Evolutionary conservation across 2,113 vertebrate species (phyloP), one percentile per base, ranked within the genome.

Genomic region (Vulpes ferrilata): DNA sequence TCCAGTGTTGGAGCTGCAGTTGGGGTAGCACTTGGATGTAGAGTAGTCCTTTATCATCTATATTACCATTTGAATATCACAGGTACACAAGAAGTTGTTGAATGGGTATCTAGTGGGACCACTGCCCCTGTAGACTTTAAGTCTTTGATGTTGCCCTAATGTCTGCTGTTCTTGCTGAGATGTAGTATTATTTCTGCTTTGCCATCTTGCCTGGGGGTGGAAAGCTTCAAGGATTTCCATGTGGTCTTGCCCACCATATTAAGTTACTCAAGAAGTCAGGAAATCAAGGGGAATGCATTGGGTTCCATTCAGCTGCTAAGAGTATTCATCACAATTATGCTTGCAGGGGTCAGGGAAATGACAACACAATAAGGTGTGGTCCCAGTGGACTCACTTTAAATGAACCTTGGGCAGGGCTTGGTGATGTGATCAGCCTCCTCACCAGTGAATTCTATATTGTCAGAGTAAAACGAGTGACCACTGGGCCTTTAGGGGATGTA

Each of bases 1-100:
- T 9, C 19, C 11, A 19, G 0, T 17, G 32, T 0, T 69, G 27
- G 15, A 19, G 0, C 5, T 43, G 4, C 48, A 38, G 12, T 1
- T 12, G 22, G 6, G 19, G 30, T 7, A 17, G 3, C 20, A 19
- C 23, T 20, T 85, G 59, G 1, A 0, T 73, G 53, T 67, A n/a
- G 35, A 60, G 11, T 19, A 23, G 7, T 51, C 11, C 3, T 69
- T 88, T 55, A 25, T 32, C 22, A 10, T 38, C 4, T 7, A 32
- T 17, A 19, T 5, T 15, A 25, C 0, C 0, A 4, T 16, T 13
- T 76, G 53, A 64, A 43, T 38, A 35, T 20, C 89, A 11, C 19
- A 83, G 9, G 16, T 19, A 5, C 0, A 57, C 23, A 27, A 4
- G 2, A 25, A 22, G 7, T 59, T 27, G 3, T 8, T 65, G 43